Conservation (phyloP, 2,797 vertebrate species). For the Acestrorhynchus altus region DNA sequence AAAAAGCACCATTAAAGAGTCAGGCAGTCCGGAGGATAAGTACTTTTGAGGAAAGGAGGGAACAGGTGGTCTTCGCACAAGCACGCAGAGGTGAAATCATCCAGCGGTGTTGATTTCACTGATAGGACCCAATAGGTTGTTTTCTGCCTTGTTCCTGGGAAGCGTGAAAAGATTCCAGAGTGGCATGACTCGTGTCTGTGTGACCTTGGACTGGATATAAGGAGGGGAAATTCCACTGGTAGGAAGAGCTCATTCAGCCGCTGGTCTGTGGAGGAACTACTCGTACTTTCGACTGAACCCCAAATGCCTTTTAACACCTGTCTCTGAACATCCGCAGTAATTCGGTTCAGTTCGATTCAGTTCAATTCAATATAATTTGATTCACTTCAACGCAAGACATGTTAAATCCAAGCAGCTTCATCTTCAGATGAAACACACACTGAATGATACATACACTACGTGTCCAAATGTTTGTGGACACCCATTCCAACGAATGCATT, state of each 20-base stretch:
- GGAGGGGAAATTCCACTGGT: constrained; percentile 55
- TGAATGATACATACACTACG: no score
- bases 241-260: constrained; percentile 72
- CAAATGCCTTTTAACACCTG: neutral
- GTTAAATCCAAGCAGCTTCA: no score
- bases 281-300: neutral
- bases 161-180: constrained; percentile 75
- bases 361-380: neutral
- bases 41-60: constrained; percentile 40
- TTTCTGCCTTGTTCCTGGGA: constrained; percentile 74
- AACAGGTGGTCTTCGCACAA: constrained; percentile 79
- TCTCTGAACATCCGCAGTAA: neutral
- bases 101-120: constrained; percentile 77
- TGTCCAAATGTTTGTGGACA: no score
- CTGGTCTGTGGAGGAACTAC: neutral
- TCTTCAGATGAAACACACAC: no score
- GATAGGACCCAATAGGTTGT: constrained; percentile 74
- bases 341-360: neutral
- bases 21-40: constrained; percentile 39
- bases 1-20: constrained; percentile 66
- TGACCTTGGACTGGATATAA: constrained; percentile 59
- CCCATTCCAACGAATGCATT: no score
- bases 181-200: constrained; percentile 62
- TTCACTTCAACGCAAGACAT: neutral
- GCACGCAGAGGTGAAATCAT: constrained; percentile 69